Conservation (phyloP, 2,113 vertebrate genomes). For the Vombatus ursinus region DNA sequence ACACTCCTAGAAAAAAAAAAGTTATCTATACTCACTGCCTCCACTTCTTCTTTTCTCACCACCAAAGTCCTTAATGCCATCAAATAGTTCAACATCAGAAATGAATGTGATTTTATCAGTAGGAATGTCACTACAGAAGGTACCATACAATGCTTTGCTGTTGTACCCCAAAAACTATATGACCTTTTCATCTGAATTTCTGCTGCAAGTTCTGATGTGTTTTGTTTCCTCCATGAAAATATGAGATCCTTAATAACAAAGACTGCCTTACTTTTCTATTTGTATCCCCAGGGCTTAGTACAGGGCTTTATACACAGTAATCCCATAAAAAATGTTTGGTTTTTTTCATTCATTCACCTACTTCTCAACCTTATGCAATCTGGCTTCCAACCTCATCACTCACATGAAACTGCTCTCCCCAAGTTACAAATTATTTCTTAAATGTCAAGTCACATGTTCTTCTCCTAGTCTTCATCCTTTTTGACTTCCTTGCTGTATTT, state of each 20-base stretch:
- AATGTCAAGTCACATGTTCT: background rate
- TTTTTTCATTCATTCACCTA: background rate
- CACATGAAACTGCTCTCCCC: background rate
- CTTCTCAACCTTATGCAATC: no score
- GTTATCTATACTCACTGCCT: background rate
- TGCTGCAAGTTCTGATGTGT: background rate
- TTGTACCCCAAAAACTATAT: background rate
- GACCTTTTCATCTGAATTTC: background rate
- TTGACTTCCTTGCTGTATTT: background rate
- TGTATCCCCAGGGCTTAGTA: background rate
- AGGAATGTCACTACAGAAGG: no score
- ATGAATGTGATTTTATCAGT: background rate
- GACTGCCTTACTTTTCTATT: background rate
- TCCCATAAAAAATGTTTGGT: constrained; percentile 18
- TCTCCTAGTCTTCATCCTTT: background rate
- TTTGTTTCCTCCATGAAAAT: background rate
- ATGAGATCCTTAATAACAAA: background rate
- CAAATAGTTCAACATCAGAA: background rate
- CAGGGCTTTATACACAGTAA: background rate
- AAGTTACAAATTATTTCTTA: background rate
- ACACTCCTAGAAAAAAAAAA: background rate
- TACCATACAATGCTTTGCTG: background rate
- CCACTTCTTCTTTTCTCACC: background rate
- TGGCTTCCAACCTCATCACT: background rate
- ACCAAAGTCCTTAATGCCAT: background rate